These are phyloP conservation scores for Drosophila carrolli DNA, from an alignment of 1,140 invertebrate genomes.

Conservation along the genomic window DNA sequence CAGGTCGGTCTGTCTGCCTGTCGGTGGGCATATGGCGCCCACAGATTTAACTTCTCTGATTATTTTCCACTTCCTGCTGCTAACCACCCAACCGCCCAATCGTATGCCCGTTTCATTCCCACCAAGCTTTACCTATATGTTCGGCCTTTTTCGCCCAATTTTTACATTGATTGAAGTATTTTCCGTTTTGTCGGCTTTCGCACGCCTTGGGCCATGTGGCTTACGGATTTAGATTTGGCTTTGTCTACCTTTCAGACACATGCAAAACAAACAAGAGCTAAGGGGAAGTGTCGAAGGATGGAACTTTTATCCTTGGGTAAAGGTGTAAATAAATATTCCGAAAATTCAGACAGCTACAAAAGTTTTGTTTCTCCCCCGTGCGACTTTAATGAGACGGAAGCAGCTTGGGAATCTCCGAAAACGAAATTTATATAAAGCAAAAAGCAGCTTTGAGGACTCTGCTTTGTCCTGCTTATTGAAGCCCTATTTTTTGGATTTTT, in stretches of 20 bases:
- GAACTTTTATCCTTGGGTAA: conserved; percentile 43
- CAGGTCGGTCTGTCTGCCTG: conserved; percentile 1
- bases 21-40: conserved; percentile 58
- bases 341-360: conserved; percentile 57
- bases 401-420: conserved; percentile 49
- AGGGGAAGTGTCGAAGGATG: background rate
- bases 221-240: conserved; percentile 62
- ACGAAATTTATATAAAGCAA: conserved; percentile 35
- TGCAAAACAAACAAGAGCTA: conserved; percentile 64
- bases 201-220: conserved; percentile 75
- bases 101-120: conserved; percentile 2
- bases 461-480: conserved; percentile 20
- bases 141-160: conserved; percentile 45
- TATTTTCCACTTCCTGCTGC: conserved; percentile 67
- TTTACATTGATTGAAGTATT: conserved; percentile 83
- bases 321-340: conserved; percentile 79
- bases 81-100: background rate
- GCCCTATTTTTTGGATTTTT: conserved; percentile 15
- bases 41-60: conserved; percentile 80
- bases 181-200: conserved; percentile 71
- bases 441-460: conserved; percentile 63
- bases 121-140: conserved; percentile 10
- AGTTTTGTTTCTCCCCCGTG: conserved; percentile 26
- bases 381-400: conserved; percentile 78
- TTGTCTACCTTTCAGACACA: conserved; percentile 72